Evolutionary conservation across 1,140 invertebrate species (phyloP).

Genomic region (Mizuhopecten yessoensis): DNA sequence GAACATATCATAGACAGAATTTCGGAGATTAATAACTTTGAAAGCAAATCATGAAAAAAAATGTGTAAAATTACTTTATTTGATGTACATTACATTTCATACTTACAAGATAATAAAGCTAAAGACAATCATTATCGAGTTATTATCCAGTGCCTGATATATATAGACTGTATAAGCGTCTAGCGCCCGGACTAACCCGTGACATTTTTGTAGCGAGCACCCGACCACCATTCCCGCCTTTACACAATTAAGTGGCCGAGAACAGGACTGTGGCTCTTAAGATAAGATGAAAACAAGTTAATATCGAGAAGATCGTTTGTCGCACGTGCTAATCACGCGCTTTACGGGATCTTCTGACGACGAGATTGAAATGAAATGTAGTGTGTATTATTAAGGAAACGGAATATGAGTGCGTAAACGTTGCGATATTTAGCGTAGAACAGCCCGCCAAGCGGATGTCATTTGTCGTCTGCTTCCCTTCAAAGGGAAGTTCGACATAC

Average conservation of each 20-base stretch:
- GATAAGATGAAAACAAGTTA: conserved; percentile 13
- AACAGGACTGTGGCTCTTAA: conserved; percentile 31
- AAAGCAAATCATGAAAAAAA: no score
- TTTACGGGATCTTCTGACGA: background rate
- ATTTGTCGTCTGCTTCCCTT: conserved; percentile 25
- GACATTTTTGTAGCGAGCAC: background rate
- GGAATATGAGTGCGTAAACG: conserved; percentile 30
- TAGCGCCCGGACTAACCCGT: background rate
- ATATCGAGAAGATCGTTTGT: conserved; percentile 39
- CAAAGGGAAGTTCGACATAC: conserved; percentile 10
- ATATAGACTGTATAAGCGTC: background rate
- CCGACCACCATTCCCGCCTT: background rate
- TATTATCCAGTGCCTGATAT: background rate
- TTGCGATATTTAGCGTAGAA: conserved; percentile 2
- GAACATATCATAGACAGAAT: no score
- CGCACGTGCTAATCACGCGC: conserved; percentile 28
- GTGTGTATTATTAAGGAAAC: conserved; percentile 21
- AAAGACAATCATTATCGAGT: background rate
- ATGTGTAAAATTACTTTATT: background rate
- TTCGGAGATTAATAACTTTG: no score
- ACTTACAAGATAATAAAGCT: background rate
- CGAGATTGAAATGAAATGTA: conserved; percentile 3
- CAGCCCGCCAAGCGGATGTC: conserved; percentile 29
- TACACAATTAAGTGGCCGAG: conserved; percentile 29
- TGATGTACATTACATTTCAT: background rate